These are phyloP conservation scores for Microctonus hyperodae DNA, from an alignment of 2,888 invertebrate species.

Conservation along the genomic window DNA sequence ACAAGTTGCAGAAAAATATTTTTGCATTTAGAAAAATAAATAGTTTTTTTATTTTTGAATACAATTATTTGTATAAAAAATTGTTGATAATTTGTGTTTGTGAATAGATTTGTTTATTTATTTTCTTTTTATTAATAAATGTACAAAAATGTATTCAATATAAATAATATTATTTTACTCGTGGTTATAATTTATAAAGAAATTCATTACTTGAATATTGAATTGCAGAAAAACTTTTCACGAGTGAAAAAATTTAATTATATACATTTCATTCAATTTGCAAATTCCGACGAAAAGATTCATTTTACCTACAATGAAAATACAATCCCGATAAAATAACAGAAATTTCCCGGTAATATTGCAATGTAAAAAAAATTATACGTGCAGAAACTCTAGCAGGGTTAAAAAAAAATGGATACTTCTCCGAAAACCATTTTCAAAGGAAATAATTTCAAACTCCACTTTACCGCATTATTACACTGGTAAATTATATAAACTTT, in stretches of 20 bases:
- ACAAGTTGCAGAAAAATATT: too few species aligned
- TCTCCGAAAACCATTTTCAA: neutral
- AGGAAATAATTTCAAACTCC: neutral
- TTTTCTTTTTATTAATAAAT: too few species aligned
- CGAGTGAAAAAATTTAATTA: neutral
- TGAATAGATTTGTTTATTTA: too few species aligned
- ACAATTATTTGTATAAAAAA: too few species aligned
- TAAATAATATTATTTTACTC: too few species aligned
- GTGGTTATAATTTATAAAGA: too few species aligned
- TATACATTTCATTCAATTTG: neutral
- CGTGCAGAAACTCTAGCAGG: neutral
- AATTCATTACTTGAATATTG: too few species aligned
- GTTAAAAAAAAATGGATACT: neutral
- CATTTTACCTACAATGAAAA: neutral
- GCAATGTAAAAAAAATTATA: neutral
- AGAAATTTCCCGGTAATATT: neutral
- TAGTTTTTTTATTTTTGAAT: too few species aligned
- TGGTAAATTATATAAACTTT: neutral
- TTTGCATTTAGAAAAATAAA: too few species aligned
- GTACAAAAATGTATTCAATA: too few species aligned
- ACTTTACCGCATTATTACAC: neutral
- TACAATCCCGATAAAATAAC: neutral
- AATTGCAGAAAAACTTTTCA: too few species aligned
- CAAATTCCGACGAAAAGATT: neutral
- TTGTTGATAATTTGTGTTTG: too few species aligned